Conservation (phyloP, 2,888 invertebrate genomes). For the Nymphalis urticae region DNA sequence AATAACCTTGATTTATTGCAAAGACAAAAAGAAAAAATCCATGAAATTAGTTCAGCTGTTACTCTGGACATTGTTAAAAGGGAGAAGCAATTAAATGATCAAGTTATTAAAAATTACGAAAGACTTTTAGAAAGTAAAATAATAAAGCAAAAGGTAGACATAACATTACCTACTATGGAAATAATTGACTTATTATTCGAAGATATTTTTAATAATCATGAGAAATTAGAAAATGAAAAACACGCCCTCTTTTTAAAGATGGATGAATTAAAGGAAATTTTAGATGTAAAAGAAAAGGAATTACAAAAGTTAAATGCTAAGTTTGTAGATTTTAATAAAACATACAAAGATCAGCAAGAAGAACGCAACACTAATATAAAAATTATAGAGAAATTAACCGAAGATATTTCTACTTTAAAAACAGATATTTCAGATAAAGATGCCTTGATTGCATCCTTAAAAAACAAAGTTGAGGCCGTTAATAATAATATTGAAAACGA, state of each 20-base stretch:
- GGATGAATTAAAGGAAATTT: conserved; percentile 43
- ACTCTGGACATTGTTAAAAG: conserved; percentile 64
- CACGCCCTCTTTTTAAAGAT: conserved; percentile 48
- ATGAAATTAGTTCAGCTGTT: conserved; percentile 66
- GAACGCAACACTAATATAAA: conserved; percentile 52
- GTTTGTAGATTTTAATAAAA: conserved; percentile 49
- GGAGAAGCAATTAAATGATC: conserved; percentile 56
- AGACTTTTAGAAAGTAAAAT: conserved; percentile 53
- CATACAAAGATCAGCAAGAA: conserved; percentile 50
- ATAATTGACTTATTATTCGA: conserved; percentile 56
- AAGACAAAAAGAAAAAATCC: conserved; percentile 59
- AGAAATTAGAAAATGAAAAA: conserved; percentile 44
- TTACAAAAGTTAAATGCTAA: conserved; percentile 45
- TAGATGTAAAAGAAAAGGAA: conserved; percentile 53
- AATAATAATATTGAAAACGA: conserved; percentile 42
- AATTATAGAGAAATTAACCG: conserved; percentile 49
- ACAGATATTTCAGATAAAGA: conserved; percentile 50
- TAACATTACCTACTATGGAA: conserved; percentile 45
- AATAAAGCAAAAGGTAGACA: conserved; percentile 48
- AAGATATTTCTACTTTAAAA: conserved; percentile 56
- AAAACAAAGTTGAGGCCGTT: conserved; percentile 38
- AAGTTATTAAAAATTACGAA: conserved; percentile 50
- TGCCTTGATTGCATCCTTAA: conserved; percentile 44
- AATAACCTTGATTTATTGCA: conserved; percentile 59
- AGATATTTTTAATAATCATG: conserved; percentile 44